Evolutionary conservation across 1,140 invertebrate species (phyloP).

Genomic region (Musca domestica): DNA sequence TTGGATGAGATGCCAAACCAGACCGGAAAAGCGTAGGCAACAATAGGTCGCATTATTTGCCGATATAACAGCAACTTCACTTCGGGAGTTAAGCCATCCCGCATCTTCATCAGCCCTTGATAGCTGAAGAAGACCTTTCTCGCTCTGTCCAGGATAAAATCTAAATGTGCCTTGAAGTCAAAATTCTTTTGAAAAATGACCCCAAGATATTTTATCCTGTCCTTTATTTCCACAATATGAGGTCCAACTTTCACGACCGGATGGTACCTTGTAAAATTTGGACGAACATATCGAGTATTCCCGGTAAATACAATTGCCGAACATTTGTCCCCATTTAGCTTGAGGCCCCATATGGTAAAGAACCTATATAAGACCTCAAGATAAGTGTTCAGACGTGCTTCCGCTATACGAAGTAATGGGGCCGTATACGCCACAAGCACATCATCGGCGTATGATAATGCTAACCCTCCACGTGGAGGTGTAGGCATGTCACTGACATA

Average conservation of each 20-base stretch:
- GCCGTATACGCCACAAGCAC: background rate
- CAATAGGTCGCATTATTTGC: background rate
- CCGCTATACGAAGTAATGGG: background rate
- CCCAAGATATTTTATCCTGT: background rate
- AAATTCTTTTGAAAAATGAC: background rate
- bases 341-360: background rate
- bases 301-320: too few species aligned
- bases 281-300: too few species aligned
- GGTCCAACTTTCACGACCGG: background rate
- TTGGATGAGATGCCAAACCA: too few species aligned
- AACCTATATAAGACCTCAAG: background rate
- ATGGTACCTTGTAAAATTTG: too few species aligned
- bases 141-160: background rate
- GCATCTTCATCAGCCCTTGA: background rate
- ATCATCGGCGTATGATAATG: too few species aligned
- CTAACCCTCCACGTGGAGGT: too few species aligned
- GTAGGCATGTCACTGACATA: too few species aligned
- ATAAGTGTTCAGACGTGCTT: background rate
- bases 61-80: background rate
- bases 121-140: background rate
- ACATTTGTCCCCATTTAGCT: background rate
- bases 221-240: background rate
- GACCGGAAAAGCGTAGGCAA: too few species aligned
- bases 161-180: background rate
- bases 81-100: background rate